Base-by-base conservation (phyloP, 2,888 invertebrate genomes). In the Lampropteryx suffumata region DNA sequence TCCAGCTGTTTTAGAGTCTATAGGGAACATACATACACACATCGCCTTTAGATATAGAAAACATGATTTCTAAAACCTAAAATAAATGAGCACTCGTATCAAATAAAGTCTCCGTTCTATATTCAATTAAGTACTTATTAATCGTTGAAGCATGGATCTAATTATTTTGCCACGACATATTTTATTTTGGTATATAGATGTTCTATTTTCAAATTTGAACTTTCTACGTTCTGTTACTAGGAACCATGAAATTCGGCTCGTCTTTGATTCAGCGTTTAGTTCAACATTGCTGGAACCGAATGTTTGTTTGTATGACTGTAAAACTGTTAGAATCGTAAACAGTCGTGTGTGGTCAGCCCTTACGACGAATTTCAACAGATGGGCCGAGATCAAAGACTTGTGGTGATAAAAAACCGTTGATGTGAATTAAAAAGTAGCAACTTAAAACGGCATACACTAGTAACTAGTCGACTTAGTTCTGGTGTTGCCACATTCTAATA, bases 291-390 rank as follows among this genome's bases (percentile, higher is more conserved):
- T 75, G 83, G 87, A 90, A 89, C 79, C 78, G 79, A 73, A 40
- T 90, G 88, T 89, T 89, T 89, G 88, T 89, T 90, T 90, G 86
- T 83, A 76, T 66, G 76, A 52, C 73, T 81, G 85, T 89, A 84
- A 88, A 89, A 87, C 84, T 79, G 87, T 82, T 82, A 81, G 82
- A 79, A 79, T 79, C 82, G 88, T 89, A 90, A 88, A 89, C 84
- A 80, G 59, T 81, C 87, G 89, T 87, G 90, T 89, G 90, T 90
- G 89, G 90, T 80, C 89, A 83, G 84, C 84, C 85, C 89, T 90
- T 90, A 90, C 89, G 84, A 82, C 88, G 90, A 90, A 80, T 83
- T 79, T 71, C 79, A 79, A 81, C 90, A 89, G 90, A 89, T 89
- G 90, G 82, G 71, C 70, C 56, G 79, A 88, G 79, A 89, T 90